These are phyloP conservation scores for Thalassoma bifasciatum DNA, from an alignment of 2,113 vertebrate genomes.

Conservation along the genomic window DNA sequence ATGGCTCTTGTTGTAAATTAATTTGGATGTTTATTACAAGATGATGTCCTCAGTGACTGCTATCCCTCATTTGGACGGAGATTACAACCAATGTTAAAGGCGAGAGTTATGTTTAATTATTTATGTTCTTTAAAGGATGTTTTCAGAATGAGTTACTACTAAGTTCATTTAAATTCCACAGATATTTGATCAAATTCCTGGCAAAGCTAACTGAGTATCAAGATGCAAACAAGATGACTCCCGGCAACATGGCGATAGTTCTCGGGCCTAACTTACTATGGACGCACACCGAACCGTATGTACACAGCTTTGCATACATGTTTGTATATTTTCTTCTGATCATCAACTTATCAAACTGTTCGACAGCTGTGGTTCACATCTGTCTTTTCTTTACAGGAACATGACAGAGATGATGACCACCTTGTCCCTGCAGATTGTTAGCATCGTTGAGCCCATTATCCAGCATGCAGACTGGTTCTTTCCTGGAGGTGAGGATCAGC, in stretches of 20 bases:
- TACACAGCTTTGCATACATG: neutral
- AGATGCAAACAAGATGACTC: slow-evolving; percentile 97
- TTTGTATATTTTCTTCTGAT: neutral
- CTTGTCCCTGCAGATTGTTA: slow-evolving; percentile 95
- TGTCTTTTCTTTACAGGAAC: slow-evolving; percentile 83
- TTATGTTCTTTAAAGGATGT: neutral
- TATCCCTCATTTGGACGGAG: neutral
- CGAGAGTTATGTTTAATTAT: too few relatives aligned
- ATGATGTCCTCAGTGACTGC: neutral
- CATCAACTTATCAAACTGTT: neutral
- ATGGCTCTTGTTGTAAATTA: neutral
- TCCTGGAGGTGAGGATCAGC: slow-evolving; percentile 88
- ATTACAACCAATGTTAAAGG: too few relatives aligned
- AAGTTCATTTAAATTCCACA: slow-evolving; percentile 67
- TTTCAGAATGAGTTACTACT: neutral
- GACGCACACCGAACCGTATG: slow-evolving; percentile 93
- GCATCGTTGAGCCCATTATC: slow-evolving; percentile 96
- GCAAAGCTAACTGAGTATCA: slow-evolving; percentile 95
- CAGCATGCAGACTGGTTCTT: slow-evolving; percentile 99
- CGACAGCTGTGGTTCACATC: neutral
- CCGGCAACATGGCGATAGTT: slow-evolving; percentile 97
- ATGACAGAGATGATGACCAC: slow-evolving; percentile 99
- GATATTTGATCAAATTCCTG: slow-evolving; percentile 97
- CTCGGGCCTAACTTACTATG: slow-evolving; percentile 97
- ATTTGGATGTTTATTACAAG: too few relatives aligned